phyloP scores from a whole-genome alignment of 2,888 invertebrate species.

The Harpalus rubripes region DNA sequence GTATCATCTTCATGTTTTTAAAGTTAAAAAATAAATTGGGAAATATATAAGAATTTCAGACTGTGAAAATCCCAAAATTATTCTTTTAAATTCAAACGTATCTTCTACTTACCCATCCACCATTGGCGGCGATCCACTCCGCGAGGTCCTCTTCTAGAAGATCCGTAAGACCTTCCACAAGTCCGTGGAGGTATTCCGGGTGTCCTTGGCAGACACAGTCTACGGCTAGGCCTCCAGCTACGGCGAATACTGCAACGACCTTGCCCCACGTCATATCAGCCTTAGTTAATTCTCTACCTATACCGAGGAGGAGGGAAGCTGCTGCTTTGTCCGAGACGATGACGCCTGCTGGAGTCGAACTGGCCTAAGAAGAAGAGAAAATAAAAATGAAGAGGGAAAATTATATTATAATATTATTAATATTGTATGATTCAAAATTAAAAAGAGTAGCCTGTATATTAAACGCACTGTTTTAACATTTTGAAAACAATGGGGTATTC shows the following conservation, averaged over 20 bases:
- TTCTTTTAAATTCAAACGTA: neutral
- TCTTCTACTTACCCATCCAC: slow-evolving; percentile 87
- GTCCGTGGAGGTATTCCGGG: slow-evolving; percentile 87
- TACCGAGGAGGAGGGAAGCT: slow-evolving; percentile 82
- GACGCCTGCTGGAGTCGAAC: slow-evolving; percentile 77
- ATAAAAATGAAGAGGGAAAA: neutral
- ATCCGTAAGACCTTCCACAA: slow-evolving; percentile 88
- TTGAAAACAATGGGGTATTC: too few relatives aligned
- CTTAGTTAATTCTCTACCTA: slow-evolving; percentile 86
- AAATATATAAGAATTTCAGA: too few relatives aligned
- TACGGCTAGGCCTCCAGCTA: slow-evolving; percentile 90
- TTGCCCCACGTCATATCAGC: slow-evolving; percentile 90
- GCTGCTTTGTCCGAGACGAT: slow-evolving; percentile 81
- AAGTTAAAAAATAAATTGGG: too few relatives aligned
- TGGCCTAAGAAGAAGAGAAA: slow-evolving; percentile 78
- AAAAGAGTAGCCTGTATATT: too few relatives aligned
- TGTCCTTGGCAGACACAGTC: slow-evolving; percentile 88
- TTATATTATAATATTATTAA: neutral
- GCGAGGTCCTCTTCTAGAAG: slow-evolving; percentile 85
- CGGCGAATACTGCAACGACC: slow-evolving; percentile 88
- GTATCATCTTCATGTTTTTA: too few relatives aligned
- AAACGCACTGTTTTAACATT: too few relatives aligned
- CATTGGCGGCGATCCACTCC: slow-evolving; percentile 89
- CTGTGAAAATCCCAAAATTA: neutral
- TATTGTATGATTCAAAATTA: neutral